Conservation (phyloP, 2,888 invertebrate species). For the Pteria penguin region DNA sequence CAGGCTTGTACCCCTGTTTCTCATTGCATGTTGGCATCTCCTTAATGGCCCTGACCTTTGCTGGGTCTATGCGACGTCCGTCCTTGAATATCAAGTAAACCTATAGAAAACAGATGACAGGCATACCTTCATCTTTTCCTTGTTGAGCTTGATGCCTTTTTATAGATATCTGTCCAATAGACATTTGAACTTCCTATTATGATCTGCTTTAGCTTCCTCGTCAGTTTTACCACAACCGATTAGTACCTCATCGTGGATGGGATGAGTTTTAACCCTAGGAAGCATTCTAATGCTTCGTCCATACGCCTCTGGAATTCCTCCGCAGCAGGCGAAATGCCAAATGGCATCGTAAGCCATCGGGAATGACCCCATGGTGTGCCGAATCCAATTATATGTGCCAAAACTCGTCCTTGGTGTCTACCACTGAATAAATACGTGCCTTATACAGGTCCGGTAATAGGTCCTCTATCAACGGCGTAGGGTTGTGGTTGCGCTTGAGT, state of each 20-base stretch:
- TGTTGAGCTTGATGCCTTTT: no score
- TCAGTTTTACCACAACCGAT: constrained; percentile 41
- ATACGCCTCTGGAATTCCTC: constrained; percentile 47
- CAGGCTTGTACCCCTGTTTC: constrained; percentile 39
- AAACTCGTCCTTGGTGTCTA: constrained; percentile 37
- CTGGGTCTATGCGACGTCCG: constrained; percentile 41
- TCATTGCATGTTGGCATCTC: constrained; percentile 41
- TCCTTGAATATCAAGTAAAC: constrained; percentile 35
- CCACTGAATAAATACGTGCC: constrained; percentile 16
- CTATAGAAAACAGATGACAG: no score
- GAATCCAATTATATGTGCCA: constrained; percentile 42
- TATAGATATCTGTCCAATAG: not conserved
- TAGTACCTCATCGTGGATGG: constrained; percentile 41
- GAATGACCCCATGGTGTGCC: constrained; percentile 48
- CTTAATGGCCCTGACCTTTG: constrained; percentile 38
- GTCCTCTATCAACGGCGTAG: constrained; percentile 28
- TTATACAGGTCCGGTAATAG: constrained; percentile 22
- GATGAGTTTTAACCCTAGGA: constrained; percentile 33
- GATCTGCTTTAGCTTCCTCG: constrained; percentile 35
- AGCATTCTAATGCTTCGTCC: constrained; percentile 33
- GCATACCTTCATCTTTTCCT: constrained; percentile 37
- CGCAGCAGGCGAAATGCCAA: constrained; percentile 42
- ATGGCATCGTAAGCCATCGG: constrained; percentile 46
- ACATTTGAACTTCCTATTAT: constrained; percentile 11
- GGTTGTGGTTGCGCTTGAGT: constrained; percentile 34